Evolutionary conservation across 2,888 invertebrate genomes (phyloP).

Genomic region (Eugnorisma glareosa): DNA sequence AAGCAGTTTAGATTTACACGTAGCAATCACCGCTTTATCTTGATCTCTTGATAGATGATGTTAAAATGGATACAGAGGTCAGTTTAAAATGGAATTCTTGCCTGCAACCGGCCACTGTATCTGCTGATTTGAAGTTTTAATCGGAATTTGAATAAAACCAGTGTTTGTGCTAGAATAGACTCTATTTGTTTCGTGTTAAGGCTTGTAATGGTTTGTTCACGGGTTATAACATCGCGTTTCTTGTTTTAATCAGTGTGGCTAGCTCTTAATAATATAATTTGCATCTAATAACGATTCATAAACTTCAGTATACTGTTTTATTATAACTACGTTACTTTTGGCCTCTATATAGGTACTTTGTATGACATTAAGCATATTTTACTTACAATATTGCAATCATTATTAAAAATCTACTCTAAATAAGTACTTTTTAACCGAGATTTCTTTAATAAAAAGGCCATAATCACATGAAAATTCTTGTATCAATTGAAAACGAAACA

Average conservation of each 20-base stretch:
- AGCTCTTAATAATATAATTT: constrained; percentile 34
- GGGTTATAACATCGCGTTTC: constrained; percentile 8
- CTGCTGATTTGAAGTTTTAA: constrained; percentile 61
- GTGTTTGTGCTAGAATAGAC: neutral
- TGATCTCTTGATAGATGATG: constrained; percentile 62
- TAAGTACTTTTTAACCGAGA: neutral
- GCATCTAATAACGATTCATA: constrained; percentile 31
- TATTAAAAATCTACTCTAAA: neutral
- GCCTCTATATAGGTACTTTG: neutral
- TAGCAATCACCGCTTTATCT: constrained; percentile 64
- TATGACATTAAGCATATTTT: neutral
- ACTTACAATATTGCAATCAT: neutral
- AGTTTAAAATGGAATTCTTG: constrained; percentile 35
- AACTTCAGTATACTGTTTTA: constrained; percentile 2
- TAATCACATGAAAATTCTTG: neutral
- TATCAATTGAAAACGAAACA: neutral
- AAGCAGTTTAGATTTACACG: constrained; percentile 73
- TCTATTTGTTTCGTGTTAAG: accelerated
- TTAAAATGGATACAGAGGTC: constrained; percentile 51
- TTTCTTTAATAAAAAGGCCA: neutral
- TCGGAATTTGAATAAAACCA: constrained; percentile 47
- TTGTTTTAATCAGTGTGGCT: constrained; percentile 34
- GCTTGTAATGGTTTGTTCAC: constrained; percentile 12
- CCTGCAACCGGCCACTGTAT: constrained; percentile 62
- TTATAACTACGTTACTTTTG: neutral